These are phyloP conservation scores for Caracal caracal DNA, from an alignment of 2,113 vertebrate genomes.

Conservation along the genomic window DNA sequence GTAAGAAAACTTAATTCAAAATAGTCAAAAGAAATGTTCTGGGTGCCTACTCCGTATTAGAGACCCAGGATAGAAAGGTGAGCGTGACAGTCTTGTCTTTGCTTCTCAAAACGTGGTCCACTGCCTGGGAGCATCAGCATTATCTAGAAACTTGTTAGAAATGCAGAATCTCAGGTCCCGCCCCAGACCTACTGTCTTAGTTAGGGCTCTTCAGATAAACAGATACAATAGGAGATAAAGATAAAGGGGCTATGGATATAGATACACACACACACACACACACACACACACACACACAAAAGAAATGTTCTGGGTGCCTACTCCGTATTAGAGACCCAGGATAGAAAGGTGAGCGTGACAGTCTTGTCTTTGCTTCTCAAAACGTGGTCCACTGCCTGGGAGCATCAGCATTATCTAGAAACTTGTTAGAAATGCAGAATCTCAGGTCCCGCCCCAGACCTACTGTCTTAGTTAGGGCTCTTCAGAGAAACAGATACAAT, in stretches of 20 bases:
- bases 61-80: background rate
- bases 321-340: background rate
- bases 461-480: background rate
- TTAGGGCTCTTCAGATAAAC: background rate
- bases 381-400: background rate
- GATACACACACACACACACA: background rate
- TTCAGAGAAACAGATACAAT: background rate
- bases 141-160: background rate
- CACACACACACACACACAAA: background rate
- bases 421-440: background rate
- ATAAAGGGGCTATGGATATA: background rate
- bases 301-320: background rate
- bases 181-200: background rate
- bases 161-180: background rate
- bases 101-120: background rate
- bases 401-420: background rate
- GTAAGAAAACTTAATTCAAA: conserved; percentile 21
- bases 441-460: background rate
- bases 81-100: background rate
- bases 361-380: background rate
- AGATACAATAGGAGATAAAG: background rate
- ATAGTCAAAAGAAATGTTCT: background rate
- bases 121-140: background rate
- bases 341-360: background rate
- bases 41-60: background rate